Evolutionary conservation across 2,113 vertebrate genomes (phyloP), one percentile per base, ranked within the genome.

Genomic region (Manacus vitellinus): DNA sequence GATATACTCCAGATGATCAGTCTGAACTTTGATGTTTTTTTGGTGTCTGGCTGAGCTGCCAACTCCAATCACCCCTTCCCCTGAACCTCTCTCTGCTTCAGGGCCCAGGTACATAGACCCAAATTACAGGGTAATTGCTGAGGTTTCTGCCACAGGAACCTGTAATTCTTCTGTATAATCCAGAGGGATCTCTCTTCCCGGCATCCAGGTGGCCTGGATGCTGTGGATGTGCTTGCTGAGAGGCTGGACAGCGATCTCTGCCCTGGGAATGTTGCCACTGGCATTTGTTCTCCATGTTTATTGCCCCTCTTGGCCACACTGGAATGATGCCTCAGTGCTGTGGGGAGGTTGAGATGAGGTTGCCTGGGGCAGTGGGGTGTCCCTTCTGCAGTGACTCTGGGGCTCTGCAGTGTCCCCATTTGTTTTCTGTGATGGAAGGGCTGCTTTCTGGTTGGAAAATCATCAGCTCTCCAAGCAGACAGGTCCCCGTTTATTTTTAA

Each of bases 121-220:
- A 51, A 35, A 49, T 25, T 22, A 65, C 0, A 1, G 43, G 41
- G 14, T 23, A 25, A 22, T 12, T 7, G n/a, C 67, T 56, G 30
- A 67, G 49, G 11, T 58, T 91, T 65, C 30, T 68, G 27, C 67
- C 55, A 37, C 61, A 28, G 43, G 51, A 35, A 9, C 33, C 28
- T 27, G 9, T 12, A 24, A 61, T 33, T 9, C 22, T 65, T 7
- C 4, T 30, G 67, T 46, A 8, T 41, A 23, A 33, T 33, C 49
- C 1, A 25, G 37, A 41, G 51, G 54, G n/a, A 10, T 59, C 8
- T 80, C 23, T 30, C 23, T 61, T 46, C 56, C 39, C 13, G n/a
- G 37, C 41, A 13, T 24, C 0, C 0, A 1, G 2, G 10, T 15
- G 16, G 35, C 44, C n/a, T 39, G 66, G 77, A 8, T 1, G 1